A percentile compares a stretch with the other conserved stretches of the same genome.
These are phyloP conservation scores for Hetaerina titia DNA, from an alignment of 2,888 invertebrate species.

Conservation along the genomic window DNA sequence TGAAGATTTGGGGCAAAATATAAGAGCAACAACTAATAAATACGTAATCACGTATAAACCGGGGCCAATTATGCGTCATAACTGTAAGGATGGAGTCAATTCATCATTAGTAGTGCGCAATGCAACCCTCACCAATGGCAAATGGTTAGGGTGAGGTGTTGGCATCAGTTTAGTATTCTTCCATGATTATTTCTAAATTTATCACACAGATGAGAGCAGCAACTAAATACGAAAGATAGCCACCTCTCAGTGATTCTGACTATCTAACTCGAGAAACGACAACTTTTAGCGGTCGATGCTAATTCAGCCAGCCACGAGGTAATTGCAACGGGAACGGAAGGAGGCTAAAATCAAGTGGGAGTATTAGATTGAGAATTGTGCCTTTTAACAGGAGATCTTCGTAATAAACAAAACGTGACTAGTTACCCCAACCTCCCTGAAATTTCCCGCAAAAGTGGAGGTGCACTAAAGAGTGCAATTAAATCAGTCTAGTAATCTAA, in stretches of 20 bases:
- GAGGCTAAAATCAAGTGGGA: neutral
- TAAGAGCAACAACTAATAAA: neutral
- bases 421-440: neutral
- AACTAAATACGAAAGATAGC: neutral
- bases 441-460: neutral
- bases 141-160: neutral
- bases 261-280: neutral
- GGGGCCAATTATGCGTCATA: neutral
- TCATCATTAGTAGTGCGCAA: too few relatives aligned
- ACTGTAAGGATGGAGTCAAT: too few relatives aligned
- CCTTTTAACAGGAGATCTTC: neutral
- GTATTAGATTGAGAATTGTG: neutral
- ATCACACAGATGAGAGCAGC: neutral
- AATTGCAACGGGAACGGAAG: neutral
- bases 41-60: neutral
- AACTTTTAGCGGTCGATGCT: neutral
- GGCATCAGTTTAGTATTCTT: neutral
- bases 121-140: neutral
- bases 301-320: neutral
- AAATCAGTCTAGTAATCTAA: neutral
- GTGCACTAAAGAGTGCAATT: neutral
- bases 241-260: neutral
- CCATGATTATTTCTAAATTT: neutral
- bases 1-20: neutral
- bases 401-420: neutral